Percentiles rank a stretch among this genome's conserved stretches.
Evolutionary conservation across 2,797 vertebrate genomes (phyloP).

Genomic region (Enteromius radiatus): DNA sequence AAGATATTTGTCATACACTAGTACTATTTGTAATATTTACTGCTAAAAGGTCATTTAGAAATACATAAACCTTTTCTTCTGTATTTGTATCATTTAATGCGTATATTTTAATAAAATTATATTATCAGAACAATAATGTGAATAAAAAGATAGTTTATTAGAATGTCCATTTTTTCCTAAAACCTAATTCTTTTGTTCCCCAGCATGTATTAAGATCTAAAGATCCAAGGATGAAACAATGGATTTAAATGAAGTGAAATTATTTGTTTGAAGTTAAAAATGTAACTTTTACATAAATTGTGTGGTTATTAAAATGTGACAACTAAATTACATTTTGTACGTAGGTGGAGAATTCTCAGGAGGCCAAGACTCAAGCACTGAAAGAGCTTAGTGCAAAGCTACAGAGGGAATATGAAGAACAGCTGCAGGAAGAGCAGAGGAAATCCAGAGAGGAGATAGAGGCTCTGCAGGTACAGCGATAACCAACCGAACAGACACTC

Average conservation of each 20-base stretch:
- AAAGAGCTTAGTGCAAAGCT: conserved; percentile 87
- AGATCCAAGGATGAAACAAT: neutral
- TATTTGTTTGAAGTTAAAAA: neutral
- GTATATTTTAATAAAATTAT: neutral
- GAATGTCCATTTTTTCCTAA: neutral
- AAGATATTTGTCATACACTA: neutral
- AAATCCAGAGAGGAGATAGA: conserved; percentile 88
- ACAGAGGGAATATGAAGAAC: conserved; percentile 86
- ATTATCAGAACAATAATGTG: neutral
- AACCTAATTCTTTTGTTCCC: neutral
- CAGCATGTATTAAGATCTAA: neutral
- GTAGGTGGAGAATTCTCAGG: conserved; percentile 88
- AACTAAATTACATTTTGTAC: conserved; percentile 49
- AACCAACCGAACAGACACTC: neutral
- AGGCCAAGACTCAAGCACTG: conserved; percentile 84
- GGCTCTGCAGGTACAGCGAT: conserved; percentile 81
- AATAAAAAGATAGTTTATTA: neutral
- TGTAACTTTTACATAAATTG: neutral
- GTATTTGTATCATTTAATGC: neutral
- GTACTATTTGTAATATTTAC: neutral
- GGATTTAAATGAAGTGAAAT: neutral
- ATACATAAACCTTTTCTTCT: neutral
- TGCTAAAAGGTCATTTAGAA: neutral
- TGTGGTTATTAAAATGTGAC: neutral
- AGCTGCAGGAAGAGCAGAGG: conserved; percentile 82